phyloP scores from a whole-genome alignment of 2,888 invertebrate species.

The Quadriops clusia region DNA sequence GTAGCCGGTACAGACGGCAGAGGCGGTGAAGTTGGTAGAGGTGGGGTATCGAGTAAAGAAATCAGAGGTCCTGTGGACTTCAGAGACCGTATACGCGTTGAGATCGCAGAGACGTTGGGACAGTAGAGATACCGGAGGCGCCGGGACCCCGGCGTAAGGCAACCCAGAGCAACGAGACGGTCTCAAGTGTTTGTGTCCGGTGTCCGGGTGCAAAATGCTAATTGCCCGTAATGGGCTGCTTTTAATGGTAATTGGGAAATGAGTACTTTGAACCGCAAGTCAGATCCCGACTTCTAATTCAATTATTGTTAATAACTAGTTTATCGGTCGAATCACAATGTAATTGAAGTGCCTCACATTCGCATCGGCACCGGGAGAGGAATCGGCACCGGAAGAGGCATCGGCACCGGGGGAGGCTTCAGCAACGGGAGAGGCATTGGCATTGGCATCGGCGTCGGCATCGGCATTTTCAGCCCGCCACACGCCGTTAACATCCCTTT shows the following conservation, averaged over 20 bases:
- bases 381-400: background rate
- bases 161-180: no score
- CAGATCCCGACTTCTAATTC: conserved; percentile 23
- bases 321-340: conserved; percentile 20
- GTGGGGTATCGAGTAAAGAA: no score
- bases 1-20: no score
- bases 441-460: background rate
- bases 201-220: conserved; percentile 21
- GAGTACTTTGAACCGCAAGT: conserved; percentile 24
- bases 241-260: conserved; percentile 29
- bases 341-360: conserved; percentile 19
- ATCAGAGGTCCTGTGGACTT: no score
- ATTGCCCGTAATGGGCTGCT: conserved; percentile 28
- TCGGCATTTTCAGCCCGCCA: no score
- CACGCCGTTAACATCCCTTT: no score
- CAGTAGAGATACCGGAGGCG: no score
- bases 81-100: no score
- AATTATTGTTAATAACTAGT: conserved; percentile 28
- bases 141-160: no score
- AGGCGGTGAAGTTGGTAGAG: no score
- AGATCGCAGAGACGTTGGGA: no score
- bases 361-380: background rate
- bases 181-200: conserved; percentile 17
- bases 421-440: conserved; percentile 1
- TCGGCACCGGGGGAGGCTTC: background rate